These are phyloP conservation scores for Amphilophus citrinellus DNA, from an alignment of 2,113 vertebrate genomes.

Conservation along the genomic window DNA sequence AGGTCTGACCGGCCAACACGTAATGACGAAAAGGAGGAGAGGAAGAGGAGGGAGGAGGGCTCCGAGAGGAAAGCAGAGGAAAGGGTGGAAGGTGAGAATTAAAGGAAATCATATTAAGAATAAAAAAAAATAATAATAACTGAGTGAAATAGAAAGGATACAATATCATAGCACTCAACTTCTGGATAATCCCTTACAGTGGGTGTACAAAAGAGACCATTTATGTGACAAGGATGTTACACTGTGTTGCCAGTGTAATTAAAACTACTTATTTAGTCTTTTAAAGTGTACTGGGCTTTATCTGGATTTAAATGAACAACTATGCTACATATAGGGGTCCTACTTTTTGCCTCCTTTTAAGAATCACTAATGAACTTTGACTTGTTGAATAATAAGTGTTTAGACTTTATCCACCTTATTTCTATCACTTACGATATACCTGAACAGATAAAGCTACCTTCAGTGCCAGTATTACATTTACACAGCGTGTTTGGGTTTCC, in stretches of 20 bases:
- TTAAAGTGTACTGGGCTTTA: not conserved
- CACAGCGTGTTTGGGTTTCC: too few relatives aligned
- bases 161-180: not conserved
- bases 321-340: not conserved
- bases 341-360: not conserved
- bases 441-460: not conserved
- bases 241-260: not conserved
- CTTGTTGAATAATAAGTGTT: not conserved
- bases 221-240: not conserved
- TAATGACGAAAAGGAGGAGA: slow-evolving; percentile 67
- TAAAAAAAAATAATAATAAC: not conserved
- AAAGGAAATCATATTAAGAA: slow-evolving; percentile 59
- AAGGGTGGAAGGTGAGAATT: not conserved
- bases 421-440: not conserved
- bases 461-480: not conserved
- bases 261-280: not conserved
- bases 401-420: not conserved
- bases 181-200: not conserved
- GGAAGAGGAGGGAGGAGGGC: slow-evolving; percentile 31
- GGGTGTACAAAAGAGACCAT: not conserved
- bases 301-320: not conserved
- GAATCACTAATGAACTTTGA: not conserved
- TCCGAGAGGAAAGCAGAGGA: slow-evolving; percentile 47
- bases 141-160: not conserved
- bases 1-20: slow-evolving; percentile 73